These are phyloP conservation scores for Sebastes jordani DNA, from an alignment of 2,797 vertebrate species.

Conservation along the genomic window DNA sequence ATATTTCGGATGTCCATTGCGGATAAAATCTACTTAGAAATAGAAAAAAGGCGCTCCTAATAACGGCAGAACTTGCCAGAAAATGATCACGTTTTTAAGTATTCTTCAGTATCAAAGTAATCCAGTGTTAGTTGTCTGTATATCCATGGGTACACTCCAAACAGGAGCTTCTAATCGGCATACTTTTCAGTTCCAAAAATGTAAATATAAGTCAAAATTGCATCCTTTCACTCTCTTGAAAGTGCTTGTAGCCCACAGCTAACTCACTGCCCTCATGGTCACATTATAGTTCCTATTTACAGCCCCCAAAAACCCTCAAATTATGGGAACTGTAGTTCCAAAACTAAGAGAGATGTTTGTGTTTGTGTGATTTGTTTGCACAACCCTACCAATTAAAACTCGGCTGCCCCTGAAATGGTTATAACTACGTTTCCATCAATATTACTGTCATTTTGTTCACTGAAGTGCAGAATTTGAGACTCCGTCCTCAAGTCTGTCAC, in stretches of 20 bases:
- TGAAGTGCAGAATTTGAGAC: slow-evolving; percentile 53
- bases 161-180: not conserved
- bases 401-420: not conserved
- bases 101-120: not conserved
- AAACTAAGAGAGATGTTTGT: not conserved
- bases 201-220: slow-evolving; percentile 68
- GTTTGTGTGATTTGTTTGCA: not conserved
- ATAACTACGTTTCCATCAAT: not conserved
- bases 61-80: not conserved
- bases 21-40: not conserved
- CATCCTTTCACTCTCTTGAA: slow-evolving; percentile 77
- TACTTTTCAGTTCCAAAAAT: not conserved
- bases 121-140: not conserved
- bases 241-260: slow-evolving; percentile 46
- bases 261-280: not conserved
- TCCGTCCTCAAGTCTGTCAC: slow-evolving; percentile 39
- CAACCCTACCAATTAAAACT: not conserved
- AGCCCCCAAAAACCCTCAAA: not conserved
- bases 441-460: slow-evolving; percentile 25
- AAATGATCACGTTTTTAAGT: not conserved
- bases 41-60: not conserved
- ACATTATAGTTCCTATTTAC: not conserved
- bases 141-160: not conserved
- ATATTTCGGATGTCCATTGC: not conserved
- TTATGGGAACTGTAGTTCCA: not conserved